phyloP scores from a whole-genome alignment of 2,113 vertebrate genomes.

The Pionites leucogaster region DNA sequence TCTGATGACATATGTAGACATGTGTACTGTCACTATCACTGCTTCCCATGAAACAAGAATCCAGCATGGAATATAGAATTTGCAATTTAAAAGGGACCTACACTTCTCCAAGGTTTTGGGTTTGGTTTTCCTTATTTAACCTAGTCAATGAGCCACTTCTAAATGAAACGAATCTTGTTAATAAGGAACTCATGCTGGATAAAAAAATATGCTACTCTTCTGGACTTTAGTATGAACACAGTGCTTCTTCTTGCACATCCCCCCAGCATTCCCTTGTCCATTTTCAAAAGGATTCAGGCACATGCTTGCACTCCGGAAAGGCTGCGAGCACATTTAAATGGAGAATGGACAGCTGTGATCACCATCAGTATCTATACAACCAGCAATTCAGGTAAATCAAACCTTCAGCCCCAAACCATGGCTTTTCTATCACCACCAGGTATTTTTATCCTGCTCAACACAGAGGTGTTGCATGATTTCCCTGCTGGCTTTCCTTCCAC shows the following conservation, averaged over 20 bases:
- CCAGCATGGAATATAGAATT: background rate
- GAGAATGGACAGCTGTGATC: background rate
- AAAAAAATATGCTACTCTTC: background rate
- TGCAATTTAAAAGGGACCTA: background rate
- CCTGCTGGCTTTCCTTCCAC: background rate
- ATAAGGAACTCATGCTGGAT: background rate
- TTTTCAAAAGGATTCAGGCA: background rate
- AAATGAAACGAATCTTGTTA: background rate
- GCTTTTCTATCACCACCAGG: background rate
- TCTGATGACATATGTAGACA: background rate
- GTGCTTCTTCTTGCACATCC: background rate
- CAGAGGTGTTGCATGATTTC: background rate
- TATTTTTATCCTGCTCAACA: background rate
- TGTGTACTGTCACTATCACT: background rate
- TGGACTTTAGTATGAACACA: background rate
- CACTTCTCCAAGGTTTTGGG: background rate
- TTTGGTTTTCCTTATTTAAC: background rate
- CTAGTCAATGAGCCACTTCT: background rate
- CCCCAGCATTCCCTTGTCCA: background rate
- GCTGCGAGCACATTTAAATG: background rate
- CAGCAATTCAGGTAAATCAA: background rate
- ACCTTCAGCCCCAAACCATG: background rate
- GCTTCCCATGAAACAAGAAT: background rate
- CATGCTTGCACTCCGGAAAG: background rate
- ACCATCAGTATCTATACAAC: background rate